Percentiles rank a stretch among this genome's conserved stretches.
phyloP scores from a whole-genome alignment of 2,113 vertebrate genomes.

The Poeciliopsis occidentalis region DNA sequence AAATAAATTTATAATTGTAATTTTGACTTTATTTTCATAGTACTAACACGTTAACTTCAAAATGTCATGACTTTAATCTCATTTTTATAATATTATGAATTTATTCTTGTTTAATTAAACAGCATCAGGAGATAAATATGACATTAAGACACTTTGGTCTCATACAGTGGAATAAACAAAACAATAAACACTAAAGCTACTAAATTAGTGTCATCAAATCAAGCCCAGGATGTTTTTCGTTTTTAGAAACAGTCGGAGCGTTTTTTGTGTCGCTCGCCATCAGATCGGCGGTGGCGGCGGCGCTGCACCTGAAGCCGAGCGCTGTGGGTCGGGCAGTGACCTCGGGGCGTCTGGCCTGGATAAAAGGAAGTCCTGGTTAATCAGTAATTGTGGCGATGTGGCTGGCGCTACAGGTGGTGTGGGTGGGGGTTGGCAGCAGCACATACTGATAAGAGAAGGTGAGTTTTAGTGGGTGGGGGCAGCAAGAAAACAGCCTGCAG shows the following conservation, averaged over 20 bases:
- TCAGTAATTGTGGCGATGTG: constrained; percentile 66
- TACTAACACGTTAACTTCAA: no score
- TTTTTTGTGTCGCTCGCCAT: background rate
- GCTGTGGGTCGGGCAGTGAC: constrained; percentile 66
- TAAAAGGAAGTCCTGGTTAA: constrained; percentile 80
- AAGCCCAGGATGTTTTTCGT: no score
- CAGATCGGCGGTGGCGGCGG: background rate
- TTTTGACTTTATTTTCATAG: no score
- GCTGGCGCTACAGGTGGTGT: constrained; percentile 70
- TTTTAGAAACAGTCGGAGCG: constrained; percentile 5
- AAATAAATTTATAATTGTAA: no score
- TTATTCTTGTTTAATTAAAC: background rate
- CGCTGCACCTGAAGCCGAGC: constrained; percentile 34
- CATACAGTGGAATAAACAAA: background rate
- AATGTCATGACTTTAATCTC: no score
- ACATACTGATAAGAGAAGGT: constrained; percentile 63
- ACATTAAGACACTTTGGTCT: background rate
- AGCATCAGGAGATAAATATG: background rate
- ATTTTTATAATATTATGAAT: no score
- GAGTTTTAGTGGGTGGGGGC: constrained; percentile 40
- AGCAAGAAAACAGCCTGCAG: background rate
- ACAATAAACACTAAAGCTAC: background rate
- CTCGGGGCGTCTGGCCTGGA: constrained; percentile 73
- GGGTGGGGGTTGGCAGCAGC: constrained; percentile 55
- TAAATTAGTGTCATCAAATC: background rate